Conservation (phyloP, 2,113 vertebrate genomes). For the Clupea harengus region DNA sequence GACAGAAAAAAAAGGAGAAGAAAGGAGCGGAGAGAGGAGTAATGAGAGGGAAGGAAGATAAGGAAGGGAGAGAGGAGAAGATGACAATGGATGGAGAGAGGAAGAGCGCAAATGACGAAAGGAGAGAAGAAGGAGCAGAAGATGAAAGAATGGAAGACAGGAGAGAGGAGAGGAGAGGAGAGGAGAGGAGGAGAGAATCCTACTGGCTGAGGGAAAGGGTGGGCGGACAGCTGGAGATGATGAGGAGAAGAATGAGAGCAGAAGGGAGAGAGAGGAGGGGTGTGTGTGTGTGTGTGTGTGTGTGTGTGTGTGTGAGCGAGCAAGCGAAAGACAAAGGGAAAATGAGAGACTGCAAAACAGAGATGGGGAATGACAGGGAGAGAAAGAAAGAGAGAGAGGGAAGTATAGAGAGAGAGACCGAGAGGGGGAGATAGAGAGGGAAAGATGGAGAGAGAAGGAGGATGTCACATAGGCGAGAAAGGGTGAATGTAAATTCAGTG, state of each 20-base stretch:
- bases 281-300: too few species aligned
- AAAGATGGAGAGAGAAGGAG: not conserved
- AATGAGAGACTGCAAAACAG: constrained; percentile 26
- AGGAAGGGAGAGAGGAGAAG: not conserved
- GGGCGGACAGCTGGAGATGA: constrained; percentile 51
- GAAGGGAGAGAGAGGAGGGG: not conserved
- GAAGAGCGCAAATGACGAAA: not conserved
- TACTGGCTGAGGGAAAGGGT: constrained; percentile 58
- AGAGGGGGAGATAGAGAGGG: constrained; percentile 11
- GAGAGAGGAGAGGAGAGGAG: not conserved
- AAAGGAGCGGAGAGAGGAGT: not conserved
- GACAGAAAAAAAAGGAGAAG: not conserved
- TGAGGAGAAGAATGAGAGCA: not conserved
- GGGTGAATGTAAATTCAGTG: not conserved
- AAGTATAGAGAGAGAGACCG: not conserved
- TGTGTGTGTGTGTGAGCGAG: too few species aligned
- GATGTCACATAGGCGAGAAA: not conserved
- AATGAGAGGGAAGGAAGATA: not conserved
- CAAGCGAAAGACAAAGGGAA: not conserved
- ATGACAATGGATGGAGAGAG: not conserved
- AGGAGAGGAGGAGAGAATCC: constrained; percentile 38
- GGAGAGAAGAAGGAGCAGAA: not conserved
- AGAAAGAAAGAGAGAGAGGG: not conserved
- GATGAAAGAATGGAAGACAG: constrained; percentile 30
- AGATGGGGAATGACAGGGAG: not conserved